Evolutionary conservation across 2,888 invertebrate species (phyloP).

Genomic region (Anticlea derivata): DNA sequence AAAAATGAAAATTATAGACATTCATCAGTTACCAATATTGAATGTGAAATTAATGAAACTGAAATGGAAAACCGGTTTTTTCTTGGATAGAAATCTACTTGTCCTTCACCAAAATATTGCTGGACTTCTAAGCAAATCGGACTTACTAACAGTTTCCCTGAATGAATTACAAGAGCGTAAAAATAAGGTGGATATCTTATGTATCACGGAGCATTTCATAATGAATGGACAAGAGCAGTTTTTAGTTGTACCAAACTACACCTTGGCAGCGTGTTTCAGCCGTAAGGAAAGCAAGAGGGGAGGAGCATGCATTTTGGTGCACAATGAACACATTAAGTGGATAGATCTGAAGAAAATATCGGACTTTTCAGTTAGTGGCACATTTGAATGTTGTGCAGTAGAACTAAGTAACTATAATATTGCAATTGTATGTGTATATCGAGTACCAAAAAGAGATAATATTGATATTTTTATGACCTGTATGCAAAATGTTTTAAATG

Average conservation of each 20-base stretch:
- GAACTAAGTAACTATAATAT: constrained; percentile 3
- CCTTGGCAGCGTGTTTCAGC: not conserved
- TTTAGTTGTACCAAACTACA: not conserved
- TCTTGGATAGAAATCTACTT: not conserved
- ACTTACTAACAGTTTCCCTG: not conserved
- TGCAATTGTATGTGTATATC: constrained; percentile 7
- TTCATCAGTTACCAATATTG: not conserved
- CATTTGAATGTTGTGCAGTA: constrained; percentile 11
- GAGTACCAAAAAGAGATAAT: not conserved
- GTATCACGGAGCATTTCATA: not conserved
- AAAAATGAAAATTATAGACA: not conserved
- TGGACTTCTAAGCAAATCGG: no score
- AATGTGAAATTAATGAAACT: no score
- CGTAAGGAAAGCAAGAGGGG: constrained; percentile 1
- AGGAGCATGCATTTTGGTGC: not conserved
- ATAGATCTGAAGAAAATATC: not conserved
- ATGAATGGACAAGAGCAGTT: not conserved
- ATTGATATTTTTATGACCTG: constrained; percentile 8
- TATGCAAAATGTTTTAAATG: no score
- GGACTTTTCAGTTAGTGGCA: not conserved
- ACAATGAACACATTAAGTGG: not conserved
- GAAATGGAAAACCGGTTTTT: not conserved
- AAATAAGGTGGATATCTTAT: not conserved
- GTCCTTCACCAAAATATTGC: not conserved
- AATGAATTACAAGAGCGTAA: not conserved